These are phyloP conservation scores for Athene noctua DNA, from an alignment of 2,113 vertebrate species.

Conservation along the genomic window DNA sequence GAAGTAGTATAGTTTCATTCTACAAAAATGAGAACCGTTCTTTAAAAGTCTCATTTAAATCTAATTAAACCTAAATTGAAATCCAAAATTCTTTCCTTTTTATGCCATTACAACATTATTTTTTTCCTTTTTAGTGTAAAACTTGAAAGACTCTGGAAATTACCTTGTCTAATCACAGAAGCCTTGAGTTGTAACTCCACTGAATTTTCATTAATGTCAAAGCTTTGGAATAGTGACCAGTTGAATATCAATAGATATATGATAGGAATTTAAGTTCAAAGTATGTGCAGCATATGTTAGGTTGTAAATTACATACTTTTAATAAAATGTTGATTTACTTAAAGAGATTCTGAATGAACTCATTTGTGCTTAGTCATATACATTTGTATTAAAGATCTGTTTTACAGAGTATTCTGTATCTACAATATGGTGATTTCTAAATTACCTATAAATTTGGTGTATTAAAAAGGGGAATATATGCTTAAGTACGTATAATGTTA, in stretches of 20 bases:
- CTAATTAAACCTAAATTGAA: neutral
- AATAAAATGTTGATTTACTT: neutral
- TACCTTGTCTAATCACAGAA: neutral
- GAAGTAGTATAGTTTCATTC: neutral
- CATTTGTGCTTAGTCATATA: neutral
- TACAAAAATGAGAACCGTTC: fast-evolving
- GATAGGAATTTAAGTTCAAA: neutral
- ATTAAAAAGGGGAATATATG: neutral
- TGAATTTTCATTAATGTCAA: neutral
- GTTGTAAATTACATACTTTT: neutral
- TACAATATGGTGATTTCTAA: neutral
- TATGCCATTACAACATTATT: neutral
- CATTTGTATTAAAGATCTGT: neutral
- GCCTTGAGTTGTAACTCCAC: neutral
- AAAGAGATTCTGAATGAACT: neutral
- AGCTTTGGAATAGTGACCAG: neutral
- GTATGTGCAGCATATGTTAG: neutral
- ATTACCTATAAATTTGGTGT: neutral
- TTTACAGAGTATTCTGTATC: neutral
- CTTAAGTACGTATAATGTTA: neutral
- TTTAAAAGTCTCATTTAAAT: neutral
- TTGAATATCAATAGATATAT: neutral
- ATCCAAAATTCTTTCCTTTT: neutral
- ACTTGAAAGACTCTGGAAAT: neutral
- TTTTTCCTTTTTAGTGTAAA: neutral